Conservation (phyloP, 2,888 invertebrate genomes). For the Hydroisotoma schaefferi region DNA sequence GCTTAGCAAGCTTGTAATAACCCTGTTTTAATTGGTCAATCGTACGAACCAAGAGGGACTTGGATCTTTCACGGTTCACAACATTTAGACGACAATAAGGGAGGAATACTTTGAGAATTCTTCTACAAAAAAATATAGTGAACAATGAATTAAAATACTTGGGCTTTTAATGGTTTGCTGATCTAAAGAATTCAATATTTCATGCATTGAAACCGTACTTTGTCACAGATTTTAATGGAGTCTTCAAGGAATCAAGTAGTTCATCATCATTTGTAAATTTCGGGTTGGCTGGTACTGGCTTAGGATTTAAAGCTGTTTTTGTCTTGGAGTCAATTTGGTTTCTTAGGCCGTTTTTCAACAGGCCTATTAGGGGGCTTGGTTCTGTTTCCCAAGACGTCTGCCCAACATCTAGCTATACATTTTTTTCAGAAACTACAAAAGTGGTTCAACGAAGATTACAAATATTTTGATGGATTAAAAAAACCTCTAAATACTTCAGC, state of each 20-base stretch:
- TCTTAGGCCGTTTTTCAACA: conserved; percentile 58
- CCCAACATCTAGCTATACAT: conserved; percentile 63
- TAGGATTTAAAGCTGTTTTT: conserved; percentile 12
- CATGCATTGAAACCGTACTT: conserved; percentile 30
- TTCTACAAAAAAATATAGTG: conserved; percentile 52
- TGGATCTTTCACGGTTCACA: conserved; percentile 64
- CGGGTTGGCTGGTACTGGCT: not conserved
- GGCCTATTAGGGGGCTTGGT: conserved; percentile 61
- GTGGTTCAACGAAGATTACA: not conserved
- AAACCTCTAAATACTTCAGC: conserved; percentile 52
- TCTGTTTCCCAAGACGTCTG: conserved; percentile 65
- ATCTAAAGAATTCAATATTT: not conserved
- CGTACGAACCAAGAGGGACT: conserved; percentile 56
- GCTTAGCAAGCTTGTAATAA: conserved; percentile 58
- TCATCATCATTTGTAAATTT: conserved; percentile 33
- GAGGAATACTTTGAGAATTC: conserved; percentile 60
- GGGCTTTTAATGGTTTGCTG: not conserved
- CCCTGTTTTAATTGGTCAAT: conserved; percentile 62
- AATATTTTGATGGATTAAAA: not conserved
- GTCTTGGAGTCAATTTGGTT: conserved; percentile 35
- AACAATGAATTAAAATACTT: conserved; percentile 1
- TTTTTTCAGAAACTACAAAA: not conserved
- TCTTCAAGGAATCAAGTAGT: conserved; percentile 46
- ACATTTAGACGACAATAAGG: conserved; percentile 63
- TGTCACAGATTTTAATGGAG: conserved; percentile 43